These are phyloP conservation scores for Rhopilema esculentum DNA, from an alignment of 30 jellyfish, hydroid and myxozoan species.

Conservation along the genomic window DNA sequence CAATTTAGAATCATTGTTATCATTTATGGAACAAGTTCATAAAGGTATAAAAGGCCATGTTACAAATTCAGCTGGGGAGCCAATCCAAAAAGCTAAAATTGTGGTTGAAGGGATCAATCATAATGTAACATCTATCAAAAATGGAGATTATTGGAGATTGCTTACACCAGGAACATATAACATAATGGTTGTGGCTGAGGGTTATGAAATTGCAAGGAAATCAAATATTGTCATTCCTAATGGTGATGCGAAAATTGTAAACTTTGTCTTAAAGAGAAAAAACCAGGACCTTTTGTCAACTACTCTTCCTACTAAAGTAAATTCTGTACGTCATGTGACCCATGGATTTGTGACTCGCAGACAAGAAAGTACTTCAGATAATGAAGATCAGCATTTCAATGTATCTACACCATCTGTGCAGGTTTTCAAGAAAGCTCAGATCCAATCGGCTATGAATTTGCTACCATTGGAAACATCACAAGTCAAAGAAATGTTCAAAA, in stretches of 20 bases:
- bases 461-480: constrained; percentile 82
- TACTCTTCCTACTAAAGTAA: not conserved
- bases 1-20: constrained; percentile 84
- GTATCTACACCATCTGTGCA: constrained; percentile 12
- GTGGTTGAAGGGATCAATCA: constrained; percentile 83
- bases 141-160: constrained; percentile 99
- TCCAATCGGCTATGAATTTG: constrained; percentile 4
- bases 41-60: constrained; percentile 93
- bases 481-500: constrained; percentile 70
- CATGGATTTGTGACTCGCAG: constrained; percentile 42
- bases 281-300: not conserved
- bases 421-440: not conserved
- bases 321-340: not conserved
- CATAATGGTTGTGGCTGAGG: constrained; percentile 74
- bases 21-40: constrained; percentile 91
- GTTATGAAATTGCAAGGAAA: constrained; percentile 35
- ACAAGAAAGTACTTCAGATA: constrained; percentile 24
- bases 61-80: constrained; percentile 61
- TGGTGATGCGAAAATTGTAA: constrained; percentile 62
- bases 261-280: constrained; percentile 67
- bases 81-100: constrained; percentile 76
- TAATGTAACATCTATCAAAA: constrained; percentile 62
- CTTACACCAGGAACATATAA: constrained; percentile 90
- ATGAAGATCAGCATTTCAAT: not conserved
- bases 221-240: constrained; percentile 47